A percentile compares a stretch with the other conserved stretches of the same genome.
phyloP scores from a whole-genome alignment of 2,888 invertebrate species.

The Amblyjoppa proteus region DNA sequence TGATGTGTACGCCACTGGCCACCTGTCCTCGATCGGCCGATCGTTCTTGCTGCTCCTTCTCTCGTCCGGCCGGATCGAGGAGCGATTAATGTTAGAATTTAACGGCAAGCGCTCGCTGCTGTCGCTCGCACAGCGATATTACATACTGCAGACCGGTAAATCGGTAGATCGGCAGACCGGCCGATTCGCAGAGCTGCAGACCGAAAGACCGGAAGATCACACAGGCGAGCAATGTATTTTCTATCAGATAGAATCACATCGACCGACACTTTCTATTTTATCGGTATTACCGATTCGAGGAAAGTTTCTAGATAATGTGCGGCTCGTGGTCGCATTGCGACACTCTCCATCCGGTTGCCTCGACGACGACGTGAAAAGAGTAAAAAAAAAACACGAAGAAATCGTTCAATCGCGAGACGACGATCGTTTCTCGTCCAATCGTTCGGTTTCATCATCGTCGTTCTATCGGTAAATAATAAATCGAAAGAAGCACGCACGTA shows the following conservation, averaged over 20 bases:
- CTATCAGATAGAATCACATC: not conserved
- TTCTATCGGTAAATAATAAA: conserved; percentile 62
- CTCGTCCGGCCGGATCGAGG: conserved; percentile 51
- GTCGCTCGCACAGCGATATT: conserved; percentile 12
- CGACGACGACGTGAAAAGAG: not conserved
- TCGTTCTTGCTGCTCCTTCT: conserved; percentile 31
- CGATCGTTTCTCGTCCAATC: conserved; percentile 14
- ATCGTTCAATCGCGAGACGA: conserved; percentile 11
- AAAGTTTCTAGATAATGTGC: not conserved
- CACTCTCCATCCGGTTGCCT: not conserved
- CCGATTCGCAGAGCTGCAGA: too few relatives aligned
- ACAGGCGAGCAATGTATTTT: not conserved
- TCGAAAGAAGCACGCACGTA: conserved; percentile 60
- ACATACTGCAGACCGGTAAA: not conserved
- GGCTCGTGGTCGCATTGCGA: not conserved
- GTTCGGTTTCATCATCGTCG: conserved; percentile 41
- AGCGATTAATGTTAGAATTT: conserved; percentile 67
- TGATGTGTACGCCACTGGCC: conserved; percentile 64
- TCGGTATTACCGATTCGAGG: not conserved
- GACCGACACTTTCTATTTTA: not conserved
- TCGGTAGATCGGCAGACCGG: too few relatives aligned
- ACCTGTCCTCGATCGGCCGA: conserved; percentile 60
- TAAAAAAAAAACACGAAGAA: conserved; percentile 5
- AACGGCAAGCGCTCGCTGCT: conserved; percentile 71
- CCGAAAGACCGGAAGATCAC: not conserved